These are phyloP conservation scores for Falco columbarius DNA, from an alignment of 2,797 vertebrate species.

Conservation along the genomic window DNA sequence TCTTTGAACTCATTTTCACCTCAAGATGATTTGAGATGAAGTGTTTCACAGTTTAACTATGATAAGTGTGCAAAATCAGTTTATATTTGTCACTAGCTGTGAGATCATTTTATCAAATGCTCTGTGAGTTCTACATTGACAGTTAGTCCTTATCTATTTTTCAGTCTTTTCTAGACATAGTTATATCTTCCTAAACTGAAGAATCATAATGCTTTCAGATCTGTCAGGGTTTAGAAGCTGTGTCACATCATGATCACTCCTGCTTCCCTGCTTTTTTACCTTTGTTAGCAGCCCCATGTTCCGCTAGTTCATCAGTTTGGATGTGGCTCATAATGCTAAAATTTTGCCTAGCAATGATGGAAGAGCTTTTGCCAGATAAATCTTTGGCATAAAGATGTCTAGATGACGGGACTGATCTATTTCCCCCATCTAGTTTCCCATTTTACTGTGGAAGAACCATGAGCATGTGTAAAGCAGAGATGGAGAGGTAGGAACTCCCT, in stretches of 20 bases:
- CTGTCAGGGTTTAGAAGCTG: not conserved
- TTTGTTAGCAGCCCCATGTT: not conserved
- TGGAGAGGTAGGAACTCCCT: not conserved
- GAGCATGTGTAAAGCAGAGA: not conserved
- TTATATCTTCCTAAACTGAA: not conserved
- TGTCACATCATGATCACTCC: not conserved
- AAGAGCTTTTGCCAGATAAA: not conserved
- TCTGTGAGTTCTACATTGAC: not conserved
- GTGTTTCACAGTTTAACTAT: not conserved
- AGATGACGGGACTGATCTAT: not conserved
- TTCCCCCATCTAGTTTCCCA: not conserved
- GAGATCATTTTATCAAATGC: not conserved
- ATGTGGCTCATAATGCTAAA: not conserved
- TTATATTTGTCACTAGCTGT: not conserved
- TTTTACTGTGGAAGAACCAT: not conserved
- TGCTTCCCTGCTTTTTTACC: not conserved
- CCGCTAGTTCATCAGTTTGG: not conserved
- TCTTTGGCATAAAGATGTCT: not conserved
- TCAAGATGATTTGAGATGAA: not conserved
- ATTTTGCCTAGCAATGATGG: not conserved
- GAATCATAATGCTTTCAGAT: fast-evolving
- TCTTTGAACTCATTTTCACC: not conserved
- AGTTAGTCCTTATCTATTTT: not conserved
- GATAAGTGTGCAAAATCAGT: not conserved
- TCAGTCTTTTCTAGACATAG: not conserved